Conservation (phyloP, 2,888 invertebrate species). For the Escarpia spicata region DNA sequence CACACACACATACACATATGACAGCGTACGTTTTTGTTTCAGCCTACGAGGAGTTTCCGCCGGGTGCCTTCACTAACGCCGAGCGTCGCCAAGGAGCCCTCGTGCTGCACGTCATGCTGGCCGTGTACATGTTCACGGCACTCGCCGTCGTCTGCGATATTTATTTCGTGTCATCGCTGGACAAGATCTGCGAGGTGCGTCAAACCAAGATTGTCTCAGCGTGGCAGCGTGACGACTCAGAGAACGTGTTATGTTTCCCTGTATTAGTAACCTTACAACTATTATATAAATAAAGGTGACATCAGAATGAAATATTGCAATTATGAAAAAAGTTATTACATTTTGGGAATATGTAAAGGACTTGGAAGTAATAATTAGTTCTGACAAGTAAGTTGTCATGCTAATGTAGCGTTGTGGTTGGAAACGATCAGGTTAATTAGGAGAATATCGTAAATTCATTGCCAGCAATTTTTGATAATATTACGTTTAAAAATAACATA, state of each 20-base stretch:
- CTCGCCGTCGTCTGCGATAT: constrained; percentile 90
- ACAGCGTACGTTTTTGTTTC: constrained; percentile 20
- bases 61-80: constrained; percentile 80
- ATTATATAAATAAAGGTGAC: too few species aligned
- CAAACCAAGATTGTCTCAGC: neutral
- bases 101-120: constrained; percentile 80
- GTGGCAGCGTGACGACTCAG: neutral
- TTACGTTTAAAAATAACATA: too few species aligned
- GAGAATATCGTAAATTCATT: too few species aligned
- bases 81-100: constrained; percentile 82
- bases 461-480: too few species aligned
- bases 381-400: too few species aligned
- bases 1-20: too few species aligned
- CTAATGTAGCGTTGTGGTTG: too few species aligned
- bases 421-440: too few species aligned
- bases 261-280: neutral
- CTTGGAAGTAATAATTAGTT: too few species aligned
- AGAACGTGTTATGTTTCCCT: neutral
- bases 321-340: too few species aligned
- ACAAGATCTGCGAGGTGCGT: constrained; percentile 78
- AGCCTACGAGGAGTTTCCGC: constrained; percentile 42
- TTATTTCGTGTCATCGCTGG: constrained; percentile 91
- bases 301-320: too few species aligned
- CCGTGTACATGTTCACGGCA: constrained; percentile 82
- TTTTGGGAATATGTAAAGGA: too few species aligned